Conservation (phyloP, 2,888 invertebrate genomes). For the Nebria brevicollis region DNA sequence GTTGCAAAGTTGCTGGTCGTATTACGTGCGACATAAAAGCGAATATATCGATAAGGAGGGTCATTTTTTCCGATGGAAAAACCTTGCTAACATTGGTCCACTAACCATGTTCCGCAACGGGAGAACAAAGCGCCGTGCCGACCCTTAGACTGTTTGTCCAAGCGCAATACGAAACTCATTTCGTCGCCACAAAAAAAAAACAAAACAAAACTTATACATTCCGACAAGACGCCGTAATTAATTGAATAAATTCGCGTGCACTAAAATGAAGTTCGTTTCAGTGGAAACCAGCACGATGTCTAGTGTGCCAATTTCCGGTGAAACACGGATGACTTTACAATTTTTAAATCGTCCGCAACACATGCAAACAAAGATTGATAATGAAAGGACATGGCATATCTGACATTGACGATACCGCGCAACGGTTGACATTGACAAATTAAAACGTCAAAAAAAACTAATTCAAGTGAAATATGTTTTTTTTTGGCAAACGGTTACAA, state of each 20-base stretch:
- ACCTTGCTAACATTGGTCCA: not conserved
- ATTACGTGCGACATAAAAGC: not conserved
- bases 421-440: slow-evolving; percentile 34
- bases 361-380: slow-evolving; percentile 40
- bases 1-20: not conserved
- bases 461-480: slow-evolving; percentile 36
- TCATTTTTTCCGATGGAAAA: not conserved
- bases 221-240: too few species aligned
- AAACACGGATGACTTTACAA: slow-evolving; percentile 16
- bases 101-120: not conserved
- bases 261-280: not conserved
- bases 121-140: not conserved
- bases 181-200: too few species aligned
- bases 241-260: too few species aligned
- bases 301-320: slow-evolving; percentile 16
- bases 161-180: too few species aligned
- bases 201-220: too few species aligned
- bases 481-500: slow-evolving; percentile 3
- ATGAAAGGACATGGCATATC: slow-evolving; percentile 15
- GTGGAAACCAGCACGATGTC: not conserved
- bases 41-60: not conserved
- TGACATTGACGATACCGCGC: slow-evolving; percentile 25
- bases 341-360: slow-evolving; percentile 27
- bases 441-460: slow-evolving; percentile 41
- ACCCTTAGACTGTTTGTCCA: not conserved